These are phyloP conservation scores for Proteles cristata DNA, from an alignment of 2,113 vertebrate genomes.

Conservation along the genomic window DNA sequence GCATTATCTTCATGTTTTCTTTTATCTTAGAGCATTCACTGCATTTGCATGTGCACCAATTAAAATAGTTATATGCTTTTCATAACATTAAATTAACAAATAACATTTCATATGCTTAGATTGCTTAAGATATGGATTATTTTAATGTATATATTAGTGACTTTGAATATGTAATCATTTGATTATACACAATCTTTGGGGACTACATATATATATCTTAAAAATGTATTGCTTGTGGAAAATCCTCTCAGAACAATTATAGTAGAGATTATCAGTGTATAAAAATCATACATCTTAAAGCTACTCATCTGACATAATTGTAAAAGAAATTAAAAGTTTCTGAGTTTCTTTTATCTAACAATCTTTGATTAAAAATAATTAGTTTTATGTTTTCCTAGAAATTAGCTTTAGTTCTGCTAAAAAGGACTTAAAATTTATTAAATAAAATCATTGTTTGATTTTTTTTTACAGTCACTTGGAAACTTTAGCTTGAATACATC, in stretches of 20 bases:
- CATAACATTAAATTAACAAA: not conserved
- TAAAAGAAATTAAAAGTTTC: not conserved
- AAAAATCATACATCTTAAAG: not conserved
- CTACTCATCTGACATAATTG: not conserved
- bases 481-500: not conserved
- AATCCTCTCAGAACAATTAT: not conserved
- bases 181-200: not conserved
- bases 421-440: not conserved
- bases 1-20: not conserved
- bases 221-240: slow-evolving; percentile 9
- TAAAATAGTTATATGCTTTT: not conserved
- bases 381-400: not conserved
- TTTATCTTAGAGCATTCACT: not conserved
- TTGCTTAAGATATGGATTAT: not conserved
- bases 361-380: not conserved
- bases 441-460: not conserved
- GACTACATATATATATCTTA: not conserved
- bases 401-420: not conserved
- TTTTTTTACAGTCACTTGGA: not conserved
- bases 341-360: not conserved
- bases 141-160: slow-evolving; percentile 7
- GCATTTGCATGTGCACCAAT: not conserved
- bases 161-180: not conserved
- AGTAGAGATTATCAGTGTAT: not conserved
- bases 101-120: not conserved